Evolutionary conservation across 2,113 vertebrate genomes (phyloP).

Genomic region (Vidua chalybeata): DNA sequence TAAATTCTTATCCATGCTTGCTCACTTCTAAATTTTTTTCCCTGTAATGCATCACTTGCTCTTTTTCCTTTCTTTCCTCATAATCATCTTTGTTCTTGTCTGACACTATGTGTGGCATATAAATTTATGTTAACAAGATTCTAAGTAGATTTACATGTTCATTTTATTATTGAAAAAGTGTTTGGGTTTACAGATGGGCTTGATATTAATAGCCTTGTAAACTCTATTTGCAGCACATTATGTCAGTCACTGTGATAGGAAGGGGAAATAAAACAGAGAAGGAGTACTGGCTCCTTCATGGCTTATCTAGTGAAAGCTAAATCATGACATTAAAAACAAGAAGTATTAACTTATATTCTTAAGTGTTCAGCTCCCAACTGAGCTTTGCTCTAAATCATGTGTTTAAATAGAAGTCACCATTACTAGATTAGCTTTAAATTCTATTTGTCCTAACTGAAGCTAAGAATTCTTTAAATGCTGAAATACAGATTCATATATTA

Average conservation of each 20-base stretch:
- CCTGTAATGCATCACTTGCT: neutral
- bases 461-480: neutral
- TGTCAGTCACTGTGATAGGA: neutral
- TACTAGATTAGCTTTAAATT: neutral
- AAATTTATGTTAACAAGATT: neutral
- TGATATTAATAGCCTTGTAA: neutral
- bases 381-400: neutral
- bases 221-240: neutral
- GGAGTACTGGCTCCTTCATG: neutral
- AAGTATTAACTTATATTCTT: neutral
- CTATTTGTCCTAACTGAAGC: neutral
- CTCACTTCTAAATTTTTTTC: neutral
- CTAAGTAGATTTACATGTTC: neutral
- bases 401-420: neutral
- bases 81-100: neutral
- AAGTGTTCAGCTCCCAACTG: neutral
- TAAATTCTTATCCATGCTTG: neutral
- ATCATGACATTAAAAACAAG: neutral
- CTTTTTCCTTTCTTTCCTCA: neutral
- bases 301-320: neutral
- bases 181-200: neutral
- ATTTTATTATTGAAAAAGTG: neutral
- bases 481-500: neutral
- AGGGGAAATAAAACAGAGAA: neutral
- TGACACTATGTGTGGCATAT: neutral